Conservation (phyloP, 2,888 invertebrate genomes). For the Lithodes maja region DNA sequence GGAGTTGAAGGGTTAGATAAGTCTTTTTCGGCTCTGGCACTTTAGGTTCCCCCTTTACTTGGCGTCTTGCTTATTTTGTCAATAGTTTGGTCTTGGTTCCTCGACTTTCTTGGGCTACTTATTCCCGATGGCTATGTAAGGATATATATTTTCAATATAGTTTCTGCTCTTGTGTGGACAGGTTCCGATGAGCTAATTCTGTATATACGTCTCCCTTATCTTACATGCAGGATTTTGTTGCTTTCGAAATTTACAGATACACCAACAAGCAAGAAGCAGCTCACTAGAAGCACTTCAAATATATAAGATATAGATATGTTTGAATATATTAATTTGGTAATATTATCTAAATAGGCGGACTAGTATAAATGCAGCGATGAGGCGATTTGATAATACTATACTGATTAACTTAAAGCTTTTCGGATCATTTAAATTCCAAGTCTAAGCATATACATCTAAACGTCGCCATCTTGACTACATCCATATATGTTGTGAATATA, state of each 20-base stretch:
- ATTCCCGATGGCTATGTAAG: neutral
- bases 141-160: neutral
- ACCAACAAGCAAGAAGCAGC: neutral
- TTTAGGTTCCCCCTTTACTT: no score
- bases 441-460: neutral
- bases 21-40: no score
- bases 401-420: slow-evolving; percentile 19
- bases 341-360: slow-evolving; percentile 21
- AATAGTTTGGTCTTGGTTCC: neutral
- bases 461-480: slow-evolving; percentile 5
- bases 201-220: slow-evolving; percentile 5
- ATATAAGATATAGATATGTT: neutral
- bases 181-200: slow-evolving; percentile 8
- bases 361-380: slow-evolving; percentile 27
- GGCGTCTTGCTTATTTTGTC: no score
- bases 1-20: neutral
- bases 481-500: neutral
- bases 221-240: neutral
- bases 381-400: neutral
- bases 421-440: neutral
- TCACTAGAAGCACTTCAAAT: slow-evolving; percentile 12
- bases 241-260: neutral
- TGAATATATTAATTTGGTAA: neutral
- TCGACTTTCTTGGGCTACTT: neutral
- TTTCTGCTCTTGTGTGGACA: neutral